These are phyloP conservation scores for Chamaea fasciata DNA, from an alignment of 2,113 vertebrate species.

Conservation along the genomic window DNA sequence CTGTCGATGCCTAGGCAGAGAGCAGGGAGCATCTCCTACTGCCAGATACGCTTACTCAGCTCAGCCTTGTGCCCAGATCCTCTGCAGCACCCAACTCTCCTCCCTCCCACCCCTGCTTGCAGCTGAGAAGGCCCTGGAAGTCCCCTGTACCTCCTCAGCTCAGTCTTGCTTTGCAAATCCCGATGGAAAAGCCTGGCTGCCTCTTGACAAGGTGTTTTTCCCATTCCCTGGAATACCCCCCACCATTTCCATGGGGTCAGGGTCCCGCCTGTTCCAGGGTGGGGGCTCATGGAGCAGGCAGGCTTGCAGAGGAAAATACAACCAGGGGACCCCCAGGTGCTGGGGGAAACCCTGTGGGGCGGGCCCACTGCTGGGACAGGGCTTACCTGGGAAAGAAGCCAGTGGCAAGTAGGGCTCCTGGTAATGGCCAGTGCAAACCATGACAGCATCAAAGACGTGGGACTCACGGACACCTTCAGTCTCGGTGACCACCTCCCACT, in stretches of 20 bases:
- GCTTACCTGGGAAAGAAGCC: slow-evolving; percentile 82
- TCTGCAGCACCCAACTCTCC: neutral
- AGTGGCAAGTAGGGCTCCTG: slow-evolving; percentile 72
- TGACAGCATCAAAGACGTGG: slow-evolving; percentile 82
- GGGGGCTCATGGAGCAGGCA: neutral
- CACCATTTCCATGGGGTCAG: neutral
- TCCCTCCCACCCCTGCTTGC: neutral
- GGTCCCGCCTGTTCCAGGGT: neutral
- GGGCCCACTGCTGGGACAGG: neutral
- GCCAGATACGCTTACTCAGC: neutral
- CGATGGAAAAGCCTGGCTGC: neutral
- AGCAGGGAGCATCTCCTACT: neutral
- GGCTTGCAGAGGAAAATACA: neutral
- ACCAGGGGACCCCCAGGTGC: neutral
- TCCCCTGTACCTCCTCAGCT: neutral
- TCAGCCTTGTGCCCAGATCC: accelerated
- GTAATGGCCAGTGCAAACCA: slow-evolving; percentile 85
- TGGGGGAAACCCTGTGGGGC: neutral
- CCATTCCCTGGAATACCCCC: neutral
- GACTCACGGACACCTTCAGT: slow-evolving; percentile 24
- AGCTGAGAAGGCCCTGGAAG: neutral
- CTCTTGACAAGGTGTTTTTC: neutral
- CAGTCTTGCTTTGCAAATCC: neutral
- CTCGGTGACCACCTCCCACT: slow-evolving; percentile 85
- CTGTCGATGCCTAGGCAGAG: slow-evolving; percentile 76